Evolutionary conservation across 2,797 vertebrate species (phyloP).

Genomic region (Dipus sagitta): DNA sequence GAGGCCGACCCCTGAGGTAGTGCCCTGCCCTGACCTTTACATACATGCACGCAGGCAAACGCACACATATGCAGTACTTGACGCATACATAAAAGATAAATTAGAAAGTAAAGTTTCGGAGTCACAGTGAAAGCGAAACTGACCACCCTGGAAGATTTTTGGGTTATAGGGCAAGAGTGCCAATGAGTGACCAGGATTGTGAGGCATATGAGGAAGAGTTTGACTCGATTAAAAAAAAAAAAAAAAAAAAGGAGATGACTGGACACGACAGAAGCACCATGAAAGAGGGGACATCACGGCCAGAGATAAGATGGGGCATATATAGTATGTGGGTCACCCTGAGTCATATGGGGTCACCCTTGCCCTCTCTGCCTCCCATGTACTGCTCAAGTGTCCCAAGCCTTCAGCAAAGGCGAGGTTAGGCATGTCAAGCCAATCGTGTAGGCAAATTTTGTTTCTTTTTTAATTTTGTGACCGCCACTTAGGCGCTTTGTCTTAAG

Average conservation of each 20-base stretch:
- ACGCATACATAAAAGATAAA: too few relatives aligned
- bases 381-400: neutral
- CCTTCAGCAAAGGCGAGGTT: neutral
- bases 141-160: neutral
- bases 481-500: conserved; percentile 8
- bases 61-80: too few relatives aligned
- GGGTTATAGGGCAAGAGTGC: neutral
- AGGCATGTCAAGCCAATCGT: neutral
- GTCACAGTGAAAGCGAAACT: neutral
- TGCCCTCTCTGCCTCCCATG: neutral
- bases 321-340: neutral
- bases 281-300: neutral
- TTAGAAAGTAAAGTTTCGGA: neutral
- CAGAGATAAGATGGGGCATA: neutral
- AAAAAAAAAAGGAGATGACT: neutral
- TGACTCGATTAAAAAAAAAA: neutral
- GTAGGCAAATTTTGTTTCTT: neutral
- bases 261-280: neutral
- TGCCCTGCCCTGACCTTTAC: too few relatives aligned
- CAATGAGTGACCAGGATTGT: neutral
- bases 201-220: neutral
- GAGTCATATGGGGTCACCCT: neutral
- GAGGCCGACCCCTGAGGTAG: too few relatives aligned
- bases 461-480: neutral
- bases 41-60: too few relatives aligned